A percentile compares a stretch with the other conserved stretches of the same genome.
These are phyloP conservation scores for Sinocyclocheilus anshuiensis DNA, from an alignment of 2,113 vertebrate species.

Conservation along the genomic window DNA sequence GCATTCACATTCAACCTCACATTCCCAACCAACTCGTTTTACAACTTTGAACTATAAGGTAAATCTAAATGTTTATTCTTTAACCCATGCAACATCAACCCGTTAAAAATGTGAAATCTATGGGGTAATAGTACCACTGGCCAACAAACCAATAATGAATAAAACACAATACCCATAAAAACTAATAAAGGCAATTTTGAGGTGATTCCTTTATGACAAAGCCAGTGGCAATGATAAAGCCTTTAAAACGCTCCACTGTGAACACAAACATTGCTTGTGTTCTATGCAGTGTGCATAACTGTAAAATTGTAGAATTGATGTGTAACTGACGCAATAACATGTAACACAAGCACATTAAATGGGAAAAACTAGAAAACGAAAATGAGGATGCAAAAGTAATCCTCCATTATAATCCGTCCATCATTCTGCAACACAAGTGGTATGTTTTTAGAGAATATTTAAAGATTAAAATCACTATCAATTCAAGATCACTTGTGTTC, in stretches of 20 bases:
- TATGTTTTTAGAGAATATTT: not conserved
- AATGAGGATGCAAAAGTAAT: not conserved
- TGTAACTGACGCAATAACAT: not conserved
- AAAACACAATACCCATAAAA: not conserved
- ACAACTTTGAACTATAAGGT: not conserved
- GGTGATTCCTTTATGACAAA: not conserved
- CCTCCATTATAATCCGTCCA: not conserved
- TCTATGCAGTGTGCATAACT: not conserved
- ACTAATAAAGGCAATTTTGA: slow-evolving; percentile 11
- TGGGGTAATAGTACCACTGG: not conserved
- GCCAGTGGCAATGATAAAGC: not conserved
- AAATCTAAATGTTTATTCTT: not conserved
- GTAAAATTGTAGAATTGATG: no score
- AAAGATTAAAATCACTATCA: not conserved
- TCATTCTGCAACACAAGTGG: not conserved
- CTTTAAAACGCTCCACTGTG: not conserved
- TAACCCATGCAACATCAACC: not conserved
- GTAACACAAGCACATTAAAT: slow-evolving; percentile 2
- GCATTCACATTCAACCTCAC: not conserved
- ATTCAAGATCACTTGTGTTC: no score
- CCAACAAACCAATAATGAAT: not conserved
- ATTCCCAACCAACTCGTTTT: slow-evolving; percentile 6
- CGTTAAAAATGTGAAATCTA: not conserved
- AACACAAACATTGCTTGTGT: not conserved
- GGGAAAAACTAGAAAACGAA: not conserved